A percentile compares a stretch with the other conserved stretches of the same genome.
Conservation (phyloP, 2,888 invertebrate genomes). For the Leptinotarsa rubiginosa region DNA sequence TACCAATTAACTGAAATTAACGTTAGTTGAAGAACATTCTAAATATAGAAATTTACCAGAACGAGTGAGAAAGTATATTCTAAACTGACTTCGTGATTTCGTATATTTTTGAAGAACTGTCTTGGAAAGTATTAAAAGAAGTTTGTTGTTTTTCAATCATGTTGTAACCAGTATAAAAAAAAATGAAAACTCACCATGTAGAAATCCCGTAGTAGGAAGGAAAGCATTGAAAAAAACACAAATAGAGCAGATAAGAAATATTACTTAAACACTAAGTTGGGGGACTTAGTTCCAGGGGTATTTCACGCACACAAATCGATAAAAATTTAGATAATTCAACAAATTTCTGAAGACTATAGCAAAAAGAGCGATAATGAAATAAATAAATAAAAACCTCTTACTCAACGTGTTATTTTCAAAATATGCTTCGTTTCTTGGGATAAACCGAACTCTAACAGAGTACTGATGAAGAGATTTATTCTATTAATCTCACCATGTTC, state of each 20-base stretch:
- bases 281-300: not conserved
- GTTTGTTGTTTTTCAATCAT: too few relatives aligned
- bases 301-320: not conserved
- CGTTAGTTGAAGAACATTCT: slow-evolving; percentile 29
- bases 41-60: slow-evolving; percentile 34
- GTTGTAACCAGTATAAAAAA: too few relatives aligned
- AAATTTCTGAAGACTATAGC: too few relatives aligned
- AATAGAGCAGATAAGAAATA: slow-evolving; percentile 76
- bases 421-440: too few relatives aligned
- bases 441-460: too few relatives aligned
- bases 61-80: not conserved
- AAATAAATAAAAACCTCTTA: too few relatives aligned
- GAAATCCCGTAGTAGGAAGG: slow-evolving; percentile 73
- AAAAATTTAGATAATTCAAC: not conserved
- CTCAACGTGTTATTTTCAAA: too few relatives aligned
- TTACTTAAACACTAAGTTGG: slow-evolving; percentile 64
- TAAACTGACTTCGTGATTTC: not conserved
- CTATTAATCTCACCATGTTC: too few relatives aligned
- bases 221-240: slow-evolving; percentile 71
- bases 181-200: slow-evolving; percentile 70
- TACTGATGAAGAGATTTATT: too few relatives aligned
- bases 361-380: too few relatives aligned
- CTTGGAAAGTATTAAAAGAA: too few relatives aligned
- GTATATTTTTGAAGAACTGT: not conserved
- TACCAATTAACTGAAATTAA: slow-evolving; percentile 41